phyloP scores from a whole-genome alignment of 1,140 invertebrate genomes.

The Thaumetopoea pityocampa region DNA sequence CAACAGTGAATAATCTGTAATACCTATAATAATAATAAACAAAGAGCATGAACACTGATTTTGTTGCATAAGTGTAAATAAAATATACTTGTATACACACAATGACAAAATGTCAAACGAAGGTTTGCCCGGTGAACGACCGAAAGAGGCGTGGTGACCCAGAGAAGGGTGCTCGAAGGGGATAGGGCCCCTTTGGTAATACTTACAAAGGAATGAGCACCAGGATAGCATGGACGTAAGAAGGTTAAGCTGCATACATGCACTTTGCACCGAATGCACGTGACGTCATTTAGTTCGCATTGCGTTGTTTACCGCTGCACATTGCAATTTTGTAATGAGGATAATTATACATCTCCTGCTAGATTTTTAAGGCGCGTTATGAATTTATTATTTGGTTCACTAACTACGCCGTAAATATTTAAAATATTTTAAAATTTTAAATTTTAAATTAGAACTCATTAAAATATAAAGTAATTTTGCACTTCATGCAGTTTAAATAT shows the following conservation, averaged over 20 bases:
- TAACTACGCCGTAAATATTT: no score
- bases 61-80: background rate
- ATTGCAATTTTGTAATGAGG: conserved; percentile 24
- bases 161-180: conserved; percentile 69
- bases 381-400: no score
- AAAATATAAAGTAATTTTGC: no score
- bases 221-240: conserved; percentile 55
- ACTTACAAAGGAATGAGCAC: conserved; percentile 68
- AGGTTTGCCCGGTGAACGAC: conserved; percentile 44
- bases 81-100: conserved; percentile 3
- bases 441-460: no score
- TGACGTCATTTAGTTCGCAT: conserved; percentile 54
- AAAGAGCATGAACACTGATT: background rate
- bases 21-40: no score
- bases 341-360: conserved; percentile 14
- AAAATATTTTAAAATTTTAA: no score
- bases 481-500: no score
- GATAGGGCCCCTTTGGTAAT: conserved; percentile 72
- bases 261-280: conserved; percentile 71
- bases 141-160: conserved; percentile 60
- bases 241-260: conserved; percentile 67
- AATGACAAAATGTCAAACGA: conserved; percentile 19
- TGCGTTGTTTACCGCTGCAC: conserved; percentile 62
- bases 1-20: no score
- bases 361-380: no score